Conservation (phyloP, 2,113 vertebrate genomes). For the Ammodramus savannarum region DNA sequence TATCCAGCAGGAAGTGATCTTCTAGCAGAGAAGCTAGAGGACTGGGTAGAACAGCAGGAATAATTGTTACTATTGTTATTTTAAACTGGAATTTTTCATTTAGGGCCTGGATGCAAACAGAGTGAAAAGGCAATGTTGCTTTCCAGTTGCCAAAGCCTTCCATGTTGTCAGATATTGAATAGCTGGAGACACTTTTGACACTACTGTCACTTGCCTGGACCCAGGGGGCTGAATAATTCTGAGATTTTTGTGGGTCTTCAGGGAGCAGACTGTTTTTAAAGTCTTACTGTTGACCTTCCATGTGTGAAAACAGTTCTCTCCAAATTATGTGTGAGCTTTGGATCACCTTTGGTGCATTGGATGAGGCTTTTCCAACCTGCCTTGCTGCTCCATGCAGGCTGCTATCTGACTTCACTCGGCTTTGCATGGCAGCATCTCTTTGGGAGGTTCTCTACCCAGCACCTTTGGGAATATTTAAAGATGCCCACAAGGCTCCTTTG, state of each 20-base stretch:
- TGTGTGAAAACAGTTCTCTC: neutral
- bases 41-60: neutral
- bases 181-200: neutral
- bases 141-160: neutral
- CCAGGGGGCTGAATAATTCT: neutral
- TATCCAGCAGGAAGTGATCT: neutral
- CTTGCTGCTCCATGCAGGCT: neutral
- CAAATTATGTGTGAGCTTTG: neutral
- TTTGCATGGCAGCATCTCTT: neutral
- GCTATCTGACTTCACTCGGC: neutral
- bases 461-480: neutral
- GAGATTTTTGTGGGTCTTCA: neutral
- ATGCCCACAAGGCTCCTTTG: neutral
- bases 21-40: neutral
- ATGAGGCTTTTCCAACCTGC: neutral
- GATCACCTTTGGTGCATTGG: neutral
- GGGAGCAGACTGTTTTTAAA: neutral
- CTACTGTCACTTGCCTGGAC: neutral
- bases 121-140: neutral
- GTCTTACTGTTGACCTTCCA: neutral
- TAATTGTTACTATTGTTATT: neutral
- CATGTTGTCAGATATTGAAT: neutral
- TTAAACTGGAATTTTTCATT: conserved; percentile 19
- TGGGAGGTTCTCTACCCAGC: neutral
- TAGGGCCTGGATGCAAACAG: neutral